Evolutionary conservation across 1,140 invertebrate genomes (phyloP).

Genomic region (Drosophila malerkotliana): DNA sequence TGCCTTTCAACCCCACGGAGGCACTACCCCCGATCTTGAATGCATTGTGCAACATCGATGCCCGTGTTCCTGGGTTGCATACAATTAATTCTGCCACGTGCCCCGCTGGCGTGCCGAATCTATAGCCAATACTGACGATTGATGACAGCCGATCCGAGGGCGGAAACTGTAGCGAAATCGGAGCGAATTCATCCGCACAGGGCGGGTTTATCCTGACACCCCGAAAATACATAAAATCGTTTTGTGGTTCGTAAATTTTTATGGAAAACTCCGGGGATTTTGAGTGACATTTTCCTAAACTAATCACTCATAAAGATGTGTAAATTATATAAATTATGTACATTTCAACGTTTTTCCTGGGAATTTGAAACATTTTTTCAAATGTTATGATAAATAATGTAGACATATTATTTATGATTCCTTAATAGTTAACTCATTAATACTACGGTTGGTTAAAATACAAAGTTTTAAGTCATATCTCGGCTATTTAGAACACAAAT

Average conservation of each 20-base stretch:
- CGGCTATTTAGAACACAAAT: too few relatives aligned
- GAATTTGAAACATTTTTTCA: too few relatives aligned
- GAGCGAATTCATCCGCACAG: background rate
- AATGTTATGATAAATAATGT: too few relatives aligned
- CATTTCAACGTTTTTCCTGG: too few relatives aligned
- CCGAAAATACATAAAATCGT: background rate
- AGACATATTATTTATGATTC: too few relatives aligned
- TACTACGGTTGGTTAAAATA: too few relatives aligned
- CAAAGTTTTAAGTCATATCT: too few relatives aligned
- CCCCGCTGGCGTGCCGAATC: conserved; percentile 55
- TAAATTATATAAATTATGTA: background rate
- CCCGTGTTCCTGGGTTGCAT: conserved; percentile 20
- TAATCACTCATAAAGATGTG: background rate
- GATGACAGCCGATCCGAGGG: conserved; percentile 57
- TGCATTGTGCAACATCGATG: conserved; percentile 35
- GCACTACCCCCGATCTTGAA: background rate
- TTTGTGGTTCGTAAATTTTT: conserved; percentile 17
- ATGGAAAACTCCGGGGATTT: background rate
- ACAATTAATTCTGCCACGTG: conserved; percentile 70
- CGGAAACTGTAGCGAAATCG: conserved; percentile 33
- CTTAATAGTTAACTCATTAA: too few relatives aligned
- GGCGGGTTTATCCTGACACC: conserved; percentile 9
- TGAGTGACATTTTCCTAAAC: background rate
- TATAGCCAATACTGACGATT: conserved; percentile 56
- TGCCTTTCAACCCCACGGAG: conserved; percentile 27